These are phyloP conservation scores for Limonius californicus DNA, from an alignment of 1,140 invertebrate genomes.

Conservation along the genomic window DNA sequence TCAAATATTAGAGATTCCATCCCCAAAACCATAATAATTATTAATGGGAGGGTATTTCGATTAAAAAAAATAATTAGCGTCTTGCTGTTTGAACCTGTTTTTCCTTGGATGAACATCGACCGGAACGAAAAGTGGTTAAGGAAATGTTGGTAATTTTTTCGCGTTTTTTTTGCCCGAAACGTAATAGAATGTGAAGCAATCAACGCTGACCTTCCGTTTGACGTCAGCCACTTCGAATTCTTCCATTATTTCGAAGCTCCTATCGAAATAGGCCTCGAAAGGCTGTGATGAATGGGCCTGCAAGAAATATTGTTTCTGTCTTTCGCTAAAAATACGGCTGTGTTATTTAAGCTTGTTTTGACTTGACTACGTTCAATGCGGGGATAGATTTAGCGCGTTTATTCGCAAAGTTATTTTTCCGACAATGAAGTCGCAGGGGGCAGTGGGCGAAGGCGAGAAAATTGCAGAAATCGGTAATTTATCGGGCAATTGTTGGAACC, in stretches of 20 bases:
- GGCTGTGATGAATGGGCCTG: constrained; percentile 20
- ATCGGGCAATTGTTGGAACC: background rate
- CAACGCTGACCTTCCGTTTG: constrained; percentile 20
- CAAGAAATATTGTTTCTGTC: constrained; percentile 24
- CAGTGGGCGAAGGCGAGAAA: background rate
- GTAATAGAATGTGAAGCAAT: constrained; percentile 21
- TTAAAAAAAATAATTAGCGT: background rate
- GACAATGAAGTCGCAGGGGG: background rate
- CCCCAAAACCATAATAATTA: background rate
- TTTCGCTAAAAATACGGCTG: constrained; percentile 18
- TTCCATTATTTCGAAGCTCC: constrained; percentile 18
- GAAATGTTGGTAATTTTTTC: background rate
- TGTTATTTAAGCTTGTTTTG: constrained; percentile 1
- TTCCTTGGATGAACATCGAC: too few species aligned
- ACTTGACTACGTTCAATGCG: background rate
- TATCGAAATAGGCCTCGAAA: constrained; percentile 19
- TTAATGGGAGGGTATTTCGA: background rate
- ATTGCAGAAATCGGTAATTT: background rate
- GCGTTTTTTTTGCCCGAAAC: background rate
- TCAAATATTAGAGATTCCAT: background rate
- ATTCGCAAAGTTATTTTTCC: background rate
- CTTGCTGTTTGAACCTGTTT: background rate
- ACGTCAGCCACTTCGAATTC: constrained; percentile 16
- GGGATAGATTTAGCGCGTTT: background rate
- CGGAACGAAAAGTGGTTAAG: background rate